These are phyloP conservation scores for Micromussa lordhowensis DNA, from an alignment of 92 coral and sea anemone species.

Conservation along the genomic window DNA sequence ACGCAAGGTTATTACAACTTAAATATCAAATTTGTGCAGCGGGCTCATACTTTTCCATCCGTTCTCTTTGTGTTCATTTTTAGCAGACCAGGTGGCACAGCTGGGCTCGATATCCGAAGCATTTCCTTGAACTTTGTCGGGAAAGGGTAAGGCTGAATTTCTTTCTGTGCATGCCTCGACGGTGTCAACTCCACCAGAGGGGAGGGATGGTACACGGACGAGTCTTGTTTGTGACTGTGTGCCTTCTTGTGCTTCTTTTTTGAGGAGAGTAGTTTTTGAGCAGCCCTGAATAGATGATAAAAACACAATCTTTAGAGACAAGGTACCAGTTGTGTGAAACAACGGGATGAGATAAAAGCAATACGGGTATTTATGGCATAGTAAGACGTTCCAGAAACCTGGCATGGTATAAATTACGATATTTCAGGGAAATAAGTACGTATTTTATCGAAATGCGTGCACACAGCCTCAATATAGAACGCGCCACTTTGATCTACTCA, in stretches of 20 bases:
- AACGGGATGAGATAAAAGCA: not conserved
- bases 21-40: not conserved
- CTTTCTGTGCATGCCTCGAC: slow-evolving; percentile 69
- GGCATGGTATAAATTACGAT: too few relatives aligned
- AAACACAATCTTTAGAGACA: not conserved
- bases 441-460: not conserved
- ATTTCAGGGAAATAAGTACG: too few relatives aligned
- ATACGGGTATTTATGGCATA: not conserved
- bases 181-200: slow-evolving; percentile 50
- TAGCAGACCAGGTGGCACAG: slow-evolving; percentile 93
- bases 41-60: slow-evolving; percentile 86
- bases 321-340: not conserved
- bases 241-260: slow-evolving; percentile 88
- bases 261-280: slow-evolving; percentile 88
- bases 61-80: slow-evolving; percentile 87
- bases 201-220: slow-evolving; percentile 50
- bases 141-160: slow-evolving; percentile 89
- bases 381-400: not conserved
- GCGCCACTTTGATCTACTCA: not conserved
- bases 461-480: not conserved
- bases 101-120: slow-evolving; percentile 83
- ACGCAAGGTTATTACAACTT: not conserved
- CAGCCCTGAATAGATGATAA: slow-evolving; percentile 72
- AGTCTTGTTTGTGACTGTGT: slow-evolving; percentile 60
- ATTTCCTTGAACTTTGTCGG: slow-evolving; percentile 92